A percentile compares a stretch with the other conserved stretches of the same genome.
These are phyloP conservation scores for Canis aureus DNA, from an alignment of 2,113 vertebrate species.

Conservation along the genomic window DNA sequence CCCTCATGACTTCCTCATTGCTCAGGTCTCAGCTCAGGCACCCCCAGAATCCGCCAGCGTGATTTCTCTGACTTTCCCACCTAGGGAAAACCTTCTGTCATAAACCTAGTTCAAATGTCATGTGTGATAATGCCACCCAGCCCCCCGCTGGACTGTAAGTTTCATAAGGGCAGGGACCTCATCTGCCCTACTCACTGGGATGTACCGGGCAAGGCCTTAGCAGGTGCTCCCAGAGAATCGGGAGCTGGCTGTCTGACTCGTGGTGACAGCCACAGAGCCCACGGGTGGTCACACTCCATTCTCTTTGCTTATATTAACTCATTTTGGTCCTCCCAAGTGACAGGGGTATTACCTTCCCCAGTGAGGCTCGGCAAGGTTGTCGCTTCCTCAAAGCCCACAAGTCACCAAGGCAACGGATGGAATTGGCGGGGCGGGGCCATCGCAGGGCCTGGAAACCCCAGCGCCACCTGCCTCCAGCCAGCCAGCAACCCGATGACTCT, in stretches of 20 bases:
- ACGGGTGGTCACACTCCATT: fast-evolving
- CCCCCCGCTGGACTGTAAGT: background rate
- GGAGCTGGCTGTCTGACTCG: background rate
- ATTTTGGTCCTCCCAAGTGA: background rate
- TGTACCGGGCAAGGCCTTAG: fast-evolving
- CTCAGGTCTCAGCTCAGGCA: background rate
- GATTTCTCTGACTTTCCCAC: background rate
- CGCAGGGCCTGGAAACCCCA: fast-evolving
- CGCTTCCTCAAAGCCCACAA: background rate
- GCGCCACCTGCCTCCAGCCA: background rate
- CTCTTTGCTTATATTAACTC: fast-evolving
- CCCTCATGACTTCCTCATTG: background rate
- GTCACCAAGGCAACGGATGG: fast-evolving
- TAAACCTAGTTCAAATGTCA: background rate
- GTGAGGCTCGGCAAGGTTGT: fast-evolving
- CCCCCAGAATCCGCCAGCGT: background rate
- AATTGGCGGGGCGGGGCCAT: fast-evolving
- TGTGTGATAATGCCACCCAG: fast-evolving
- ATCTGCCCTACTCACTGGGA: fast-evolving
- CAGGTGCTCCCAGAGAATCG: fast-evolving
- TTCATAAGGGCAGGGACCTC: background rate
- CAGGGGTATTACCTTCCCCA: too few relatives aligned
- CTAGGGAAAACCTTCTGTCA: background rate
- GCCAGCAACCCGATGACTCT: background rate
- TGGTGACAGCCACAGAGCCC: background rate